Percentiles rank a stretch among this genome's conserved stretches.
Evolutionary conservation across 2,797 vertebrate species (phyloP).

Genomic region (Cossypha polioptera): DNA sequence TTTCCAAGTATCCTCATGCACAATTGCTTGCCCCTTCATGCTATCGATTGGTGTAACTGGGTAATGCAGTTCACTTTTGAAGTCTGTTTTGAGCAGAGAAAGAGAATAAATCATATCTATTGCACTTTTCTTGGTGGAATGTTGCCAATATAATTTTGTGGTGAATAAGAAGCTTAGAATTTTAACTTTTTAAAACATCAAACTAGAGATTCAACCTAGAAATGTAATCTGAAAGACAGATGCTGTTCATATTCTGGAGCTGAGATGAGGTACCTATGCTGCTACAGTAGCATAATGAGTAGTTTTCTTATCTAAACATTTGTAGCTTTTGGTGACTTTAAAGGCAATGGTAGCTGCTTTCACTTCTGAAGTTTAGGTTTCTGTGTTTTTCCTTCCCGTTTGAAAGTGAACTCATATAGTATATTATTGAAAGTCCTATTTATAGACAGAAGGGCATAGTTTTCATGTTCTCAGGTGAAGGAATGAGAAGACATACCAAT

Average conservation of each 20-base stretch:
- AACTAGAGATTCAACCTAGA: neutral
- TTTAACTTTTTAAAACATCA: neutral
- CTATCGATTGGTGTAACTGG: conserved; percentile 43
- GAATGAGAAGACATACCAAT: neutral
- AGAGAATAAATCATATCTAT: neutral
- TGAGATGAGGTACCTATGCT: neutral
- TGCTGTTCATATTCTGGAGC: neutral
- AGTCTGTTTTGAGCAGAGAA: neutral
- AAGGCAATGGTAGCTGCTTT: neutral
- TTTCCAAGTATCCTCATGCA: neutral
- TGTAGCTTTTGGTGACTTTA: neutral
- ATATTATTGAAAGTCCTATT: neutral
- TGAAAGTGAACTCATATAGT: neutral
- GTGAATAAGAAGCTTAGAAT: neutral
- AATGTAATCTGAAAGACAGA: neutral
- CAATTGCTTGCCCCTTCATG: neutral
- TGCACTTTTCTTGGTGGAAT: neutral
- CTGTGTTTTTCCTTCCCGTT: neutral
- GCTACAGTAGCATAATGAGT: neutral
- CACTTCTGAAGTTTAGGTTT: neutral
- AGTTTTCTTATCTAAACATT: neutral
- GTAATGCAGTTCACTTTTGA: neutral
- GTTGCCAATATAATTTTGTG: neutral
- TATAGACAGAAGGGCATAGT: neutral
- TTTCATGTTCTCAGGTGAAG: neutral